Base-by-base conservation (phyloP, 2,797 vertebrate species). In the Coreius guichenoti region DNA sequence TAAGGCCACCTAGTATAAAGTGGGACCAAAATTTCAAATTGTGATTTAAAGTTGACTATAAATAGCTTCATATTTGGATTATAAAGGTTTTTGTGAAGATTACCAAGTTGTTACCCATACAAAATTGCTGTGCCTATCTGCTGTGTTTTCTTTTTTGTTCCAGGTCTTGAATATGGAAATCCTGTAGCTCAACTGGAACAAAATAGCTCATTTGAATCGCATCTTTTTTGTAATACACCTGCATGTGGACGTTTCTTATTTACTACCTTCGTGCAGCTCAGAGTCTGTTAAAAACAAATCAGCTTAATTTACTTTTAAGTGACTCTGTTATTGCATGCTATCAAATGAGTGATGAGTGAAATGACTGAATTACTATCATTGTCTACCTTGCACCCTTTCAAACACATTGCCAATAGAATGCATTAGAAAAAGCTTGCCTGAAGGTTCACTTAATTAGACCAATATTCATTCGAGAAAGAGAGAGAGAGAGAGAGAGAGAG, bases 331-430 rank as follows among this genome's bases (percentile, higher is more conserved):
- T n/a, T 54, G 73, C 47, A n/a, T 43, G 11, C 39, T 80, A 47
- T 56, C 54, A 33, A 82, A 72, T 73, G 39, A 51, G 16, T 31
- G 39, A 58, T 84, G 12, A 11, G 54, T 23, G 36, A 70, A 33
- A 67, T 58, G 1, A 31, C 36, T 61, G 12, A 82, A 17, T 45
- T 21, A 33, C 47, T 26, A 33, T 65, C 26, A 65, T 51, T 73
- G 49, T 29, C 39, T 36, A 67, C 16, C 39, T 33, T 65, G 23
- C 56, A 78, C 17, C 4, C n/a, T 67, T 21, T 67, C 77, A 67
- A 68, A 75, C 78, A 49, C 31, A 43, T 45, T 86, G 58, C 56
- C 84, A 81, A 81, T 56, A 85, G 51, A 58, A 72, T 69, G 56
- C 8, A 49, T 69, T 67, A 43, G 61, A 61, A 61, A 74, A 33